Evolutionary conservation across 2,888 invertebrate species (phyloP).

Genomic region (Acanthosepion lycidas): DNA sequence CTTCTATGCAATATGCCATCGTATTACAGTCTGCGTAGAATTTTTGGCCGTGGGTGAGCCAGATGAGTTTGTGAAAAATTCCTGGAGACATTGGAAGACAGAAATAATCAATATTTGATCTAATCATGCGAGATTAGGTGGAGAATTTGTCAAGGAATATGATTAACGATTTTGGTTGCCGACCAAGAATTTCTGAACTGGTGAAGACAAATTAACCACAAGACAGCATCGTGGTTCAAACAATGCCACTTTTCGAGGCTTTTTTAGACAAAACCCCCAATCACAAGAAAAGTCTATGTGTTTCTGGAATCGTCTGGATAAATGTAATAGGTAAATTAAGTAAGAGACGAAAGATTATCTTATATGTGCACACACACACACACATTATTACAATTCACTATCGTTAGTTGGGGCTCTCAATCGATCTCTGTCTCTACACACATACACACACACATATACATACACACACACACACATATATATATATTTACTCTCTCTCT

Average conservation of each 20-base stretch:
- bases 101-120: constrained; percentile 21
- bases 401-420: too few species aligned
- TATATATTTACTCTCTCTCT: too few species aligned
- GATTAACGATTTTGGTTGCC: constrained; percentile 14
- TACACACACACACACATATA: too few species aligned
- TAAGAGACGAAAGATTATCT: neutral
- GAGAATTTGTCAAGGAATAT: constrained; percentile 33
- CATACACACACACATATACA: too few species aligned
- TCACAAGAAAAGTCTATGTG: neutral
- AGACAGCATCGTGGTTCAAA: neutral
- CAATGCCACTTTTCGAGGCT: neutral
- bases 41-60: neutral
- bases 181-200: neutral
- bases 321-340: neutral
- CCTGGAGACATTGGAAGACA: neutral
- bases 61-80: neutral
- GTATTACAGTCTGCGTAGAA: neutral
- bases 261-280: neutral
- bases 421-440: too few species aligned
- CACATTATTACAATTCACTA: neutral
- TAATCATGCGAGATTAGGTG: neutral
- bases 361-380: neutral
- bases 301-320: neutral
- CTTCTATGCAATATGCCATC: neutral
- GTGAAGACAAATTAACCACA: neutral